Percentiles rank a stretch among this genome's conserved stretches.
Conservation (phyloP, 2,113 vertebrate species). For the Microcebus ravelobensis region DNA sequence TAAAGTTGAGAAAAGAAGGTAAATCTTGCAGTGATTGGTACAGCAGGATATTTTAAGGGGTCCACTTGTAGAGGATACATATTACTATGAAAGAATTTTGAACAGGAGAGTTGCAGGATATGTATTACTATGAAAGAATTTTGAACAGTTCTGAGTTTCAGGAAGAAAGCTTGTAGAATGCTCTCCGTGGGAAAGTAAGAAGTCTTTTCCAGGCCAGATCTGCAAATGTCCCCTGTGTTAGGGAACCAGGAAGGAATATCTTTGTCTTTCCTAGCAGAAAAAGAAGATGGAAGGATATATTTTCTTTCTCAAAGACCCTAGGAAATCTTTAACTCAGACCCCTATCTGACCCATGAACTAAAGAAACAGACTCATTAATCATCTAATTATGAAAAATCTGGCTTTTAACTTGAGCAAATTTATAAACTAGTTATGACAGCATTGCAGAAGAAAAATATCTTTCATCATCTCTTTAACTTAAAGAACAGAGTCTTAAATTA, state of each 20-base stretch:
- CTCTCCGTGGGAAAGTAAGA: background rate
- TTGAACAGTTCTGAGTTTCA: background rate
- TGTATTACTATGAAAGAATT: background rate
- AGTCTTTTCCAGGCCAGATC: background rate
- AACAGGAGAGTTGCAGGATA: background rate
- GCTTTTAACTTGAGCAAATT: slow-evolving; percentile 73
- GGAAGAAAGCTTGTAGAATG: background rate
- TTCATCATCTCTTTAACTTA: slow-evolving; percentile 67
- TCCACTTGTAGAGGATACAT: background rate
- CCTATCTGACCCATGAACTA: slow-evolving; percentile 65
- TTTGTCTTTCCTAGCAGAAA: background rate
- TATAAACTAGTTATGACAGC: slow-evolving; percentile 70
- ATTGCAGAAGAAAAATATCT: slow-evolving; percentile 68
- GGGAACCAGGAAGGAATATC: background rate
- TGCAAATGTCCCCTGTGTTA: background rate
- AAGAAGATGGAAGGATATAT: slow-evolving; percentile 4
- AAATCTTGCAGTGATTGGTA: background rate
- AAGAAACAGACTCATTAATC: slow-evolving; percentile 72
- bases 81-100: background rate
- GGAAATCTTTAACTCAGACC: slow-evolving; percentile 71
- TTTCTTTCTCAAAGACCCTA: slow-evolving; percentile 60
- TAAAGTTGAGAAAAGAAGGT: background rate
- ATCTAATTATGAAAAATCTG: slow-evolving; percentile 74
- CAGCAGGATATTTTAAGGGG: background rate
- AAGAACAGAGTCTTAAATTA: slow-evolving; percentile 70